phyloP scores from a whole-genome alignment of 2,113 vertebrate species.

The Myodes glareolus region DNA sequence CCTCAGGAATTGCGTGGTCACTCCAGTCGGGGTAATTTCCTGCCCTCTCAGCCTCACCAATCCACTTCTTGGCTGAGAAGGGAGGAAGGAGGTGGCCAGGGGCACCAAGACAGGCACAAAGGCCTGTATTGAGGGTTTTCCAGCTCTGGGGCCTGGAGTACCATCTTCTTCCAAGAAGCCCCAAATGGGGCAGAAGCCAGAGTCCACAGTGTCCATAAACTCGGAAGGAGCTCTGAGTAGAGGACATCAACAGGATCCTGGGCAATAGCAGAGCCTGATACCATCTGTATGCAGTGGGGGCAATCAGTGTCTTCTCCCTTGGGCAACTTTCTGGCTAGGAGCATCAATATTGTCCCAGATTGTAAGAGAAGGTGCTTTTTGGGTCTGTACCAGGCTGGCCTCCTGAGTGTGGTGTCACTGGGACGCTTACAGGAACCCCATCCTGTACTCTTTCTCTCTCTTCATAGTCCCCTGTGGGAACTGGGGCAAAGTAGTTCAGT shows the following conservation, averaged over 20 bases:
- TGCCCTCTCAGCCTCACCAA: constrained; percentile 46
- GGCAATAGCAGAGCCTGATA: not conserved
- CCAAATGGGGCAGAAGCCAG: not conserved
- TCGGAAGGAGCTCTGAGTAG: not conserved
- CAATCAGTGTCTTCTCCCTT: not conserved
- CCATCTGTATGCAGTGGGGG: not conserved
- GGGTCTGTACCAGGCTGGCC: not conserved
- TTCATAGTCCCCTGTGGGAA: not conserved
- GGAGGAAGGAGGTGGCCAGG: constrained; percentile 8
- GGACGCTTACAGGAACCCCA: not conserved
- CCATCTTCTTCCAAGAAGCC: constrained; percentile 1
- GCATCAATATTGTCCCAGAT: not conserved
- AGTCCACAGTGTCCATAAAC: not conserved
- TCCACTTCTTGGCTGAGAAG: constrained; percentile 38
- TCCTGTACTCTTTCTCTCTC: not conserved
- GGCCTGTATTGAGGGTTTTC: not conserved
- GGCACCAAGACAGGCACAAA: constrained; percentile 34
- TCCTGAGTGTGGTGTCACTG: not conserved
- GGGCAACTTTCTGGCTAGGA: constrained; percentile 14
- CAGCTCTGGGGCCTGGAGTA: not conserved
- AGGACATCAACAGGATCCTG: not conserved
- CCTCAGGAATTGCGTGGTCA: constrained; percentile 55
- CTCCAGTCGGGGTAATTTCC: constrained; percentile 62
- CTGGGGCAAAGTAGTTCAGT: constrained; percentile 33
- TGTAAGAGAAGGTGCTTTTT: not conserved